Evolutionary conservation across 2,113 vertebrate species (phyloP).

Genomic region (Grantiella picta): DNA sequence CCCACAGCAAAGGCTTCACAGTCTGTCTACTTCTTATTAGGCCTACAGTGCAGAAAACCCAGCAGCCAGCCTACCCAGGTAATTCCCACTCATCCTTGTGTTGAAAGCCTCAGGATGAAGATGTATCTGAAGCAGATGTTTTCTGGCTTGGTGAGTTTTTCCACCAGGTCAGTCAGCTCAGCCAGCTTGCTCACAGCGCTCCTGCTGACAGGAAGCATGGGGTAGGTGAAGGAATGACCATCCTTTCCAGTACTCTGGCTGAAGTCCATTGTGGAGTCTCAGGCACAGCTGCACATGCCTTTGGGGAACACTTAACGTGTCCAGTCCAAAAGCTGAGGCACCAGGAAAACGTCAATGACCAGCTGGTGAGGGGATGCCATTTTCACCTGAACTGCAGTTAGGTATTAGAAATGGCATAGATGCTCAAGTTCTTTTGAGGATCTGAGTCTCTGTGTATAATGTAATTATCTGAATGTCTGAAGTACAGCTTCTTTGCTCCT

Average conservation of each 20-base stretch:
- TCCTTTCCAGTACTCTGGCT: neutral
- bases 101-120: neutral
- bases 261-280: neutral
- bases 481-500: neutral
- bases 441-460: neutral
- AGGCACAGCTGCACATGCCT: accelerated
- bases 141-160: neutral
- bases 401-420: neutral
- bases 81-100: neutral
- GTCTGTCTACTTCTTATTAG: neutral
- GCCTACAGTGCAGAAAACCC: neutral
- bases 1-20: neutral
- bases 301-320: neutral
- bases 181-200: neutral
- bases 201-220: neutral
- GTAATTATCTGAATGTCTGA: slow-evolving; percentile 8
- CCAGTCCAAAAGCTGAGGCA: neutral
- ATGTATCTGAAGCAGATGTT: neutral
- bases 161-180: neutral
- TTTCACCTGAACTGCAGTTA: neutral
- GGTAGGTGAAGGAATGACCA: neutral
- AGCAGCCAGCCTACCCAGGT: neutral
- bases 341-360: neutral
- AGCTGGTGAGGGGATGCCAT: neutral
- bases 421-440: neutral